A percentile compares a stretch with the other conserved stretches of the same genome.
These are phyloP conservation scores for Decapterus maruadsi DNA, from an alignment of 2,797 vertebrate genomes.

Conservation along the genomic window DNA sequence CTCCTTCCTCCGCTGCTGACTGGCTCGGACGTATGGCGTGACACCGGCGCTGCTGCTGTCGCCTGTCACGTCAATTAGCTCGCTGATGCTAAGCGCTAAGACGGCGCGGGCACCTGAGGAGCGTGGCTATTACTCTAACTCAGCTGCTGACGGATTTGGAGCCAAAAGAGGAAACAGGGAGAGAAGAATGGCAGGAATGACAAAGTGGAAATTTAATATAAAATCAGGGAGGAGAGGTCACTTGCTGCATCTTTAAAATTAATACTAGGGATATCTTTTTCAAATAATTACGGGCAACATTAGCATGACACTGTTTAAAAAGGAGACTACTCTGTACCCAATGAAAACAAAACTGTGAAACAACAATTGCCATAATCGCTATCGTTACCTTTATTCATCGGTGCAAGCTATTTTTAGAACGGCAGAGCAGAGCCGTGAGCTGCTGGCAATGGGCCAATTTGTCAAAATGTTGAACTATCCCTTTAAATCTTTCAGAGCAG, in stretches of 20 bases:
- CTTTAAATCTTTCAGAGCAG: no score
- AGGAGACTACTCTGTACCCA: no score
- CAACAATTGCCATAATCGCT: no score
- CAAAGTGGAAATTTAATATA: not conserved
- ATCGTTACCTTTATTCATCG: no score
- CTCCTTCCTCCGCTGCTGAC: constrained; percentile 23
- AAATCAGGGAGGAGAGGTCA: not conserved
- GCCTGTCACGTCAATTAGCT: constrained; percentile 53
- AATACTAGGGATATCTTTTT: not conserved
- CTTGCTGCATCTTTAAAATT: not conserved
- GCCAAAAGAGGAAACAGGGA: not conserved
- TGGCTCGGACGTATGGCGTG: constrained; percentile 56
- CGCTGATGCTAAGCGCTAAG: constrained; percentile 31
- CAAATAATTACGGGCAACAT: no score
- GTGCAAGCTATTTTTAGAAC: no score
- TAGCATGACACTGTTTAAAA: no score
- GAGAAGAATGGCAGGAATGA: not conserved
- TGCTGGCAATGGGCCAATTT: no score
- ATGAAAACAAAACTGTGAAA: no score
- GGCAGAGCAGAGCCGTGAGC: no score
- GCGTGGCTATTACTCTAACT: not conserved
- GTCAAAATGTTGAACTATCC: no score
- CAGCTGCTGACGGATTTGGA: constrained; percentile 4
- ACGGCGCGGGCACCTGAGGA: constrained; percentile 21
- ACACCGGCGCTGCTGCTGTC: constrained; percentile 36